phyloP scores from a whole-genome alignment of 2,797 vertebrate genomes.

The Esox masquinongy region DNA sequence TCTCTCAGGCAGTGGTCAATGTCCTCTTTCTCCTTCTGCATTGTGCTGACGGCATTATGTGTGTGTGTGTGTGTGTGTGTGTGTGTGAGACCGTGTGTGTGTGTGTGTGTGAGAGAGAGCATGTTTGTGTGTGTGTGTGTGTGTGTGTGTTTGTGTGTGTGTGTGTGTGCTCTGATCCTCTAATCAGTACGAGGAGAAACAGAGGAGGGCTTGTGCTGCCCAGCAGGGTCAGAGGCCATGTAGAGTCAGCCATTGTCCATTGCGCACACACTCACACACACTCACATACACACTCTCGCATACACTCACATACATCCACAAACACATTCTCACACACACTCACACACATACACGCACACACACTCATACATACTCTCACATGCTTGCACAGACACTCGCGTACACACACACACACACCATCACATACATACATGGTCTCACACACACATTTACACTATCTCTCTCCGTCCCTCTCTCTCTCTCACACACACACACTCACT shows the following conservation, averaged over 20 bases:
- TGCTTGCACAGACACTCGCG: not conserved
- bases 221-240: conserved; percentile 76
- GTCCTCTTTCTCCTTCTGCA: conserved; percentile 71
- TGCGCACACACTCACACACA: conserved; percentile 29
- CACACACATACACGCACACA: conserved; percentile 1
- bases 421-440: not conserved
- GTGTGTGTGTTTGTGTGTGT: conserved; percentile 40
- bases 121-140: conserved; percentile 47
- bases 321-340: conserved; percentile 12
- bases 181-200: conserved; percentile 82
- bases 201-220: conserved; percentile 81
- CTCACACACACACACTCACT: conserved; percentile 9
- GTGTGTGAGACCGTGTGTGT: conserved; percentile 48
- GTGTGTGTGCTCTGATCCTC: conserved; percentile 72
- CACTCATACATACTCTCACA: not conserved
- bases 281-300: conserved; percentile 37
- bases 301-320: not conserved
- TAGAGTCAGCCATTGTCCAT: conserved; percentile 76
- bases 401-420: not conserved
- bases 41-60: conserved; percentile 69
- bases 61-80: conserved; percentile 22
- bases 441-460: not conserved
- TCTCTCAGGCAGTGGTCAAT: conserved; percentile 45
- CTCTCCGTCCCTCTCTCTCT: conserved; percentile 30
- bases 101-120: conserved; percentile 28